Evolutionary conservation across 1,140 invertebrate species (phyloP), one percentile per base, ranked within the genome.

Genomic region (Heliconius eleuchia): DNA sequence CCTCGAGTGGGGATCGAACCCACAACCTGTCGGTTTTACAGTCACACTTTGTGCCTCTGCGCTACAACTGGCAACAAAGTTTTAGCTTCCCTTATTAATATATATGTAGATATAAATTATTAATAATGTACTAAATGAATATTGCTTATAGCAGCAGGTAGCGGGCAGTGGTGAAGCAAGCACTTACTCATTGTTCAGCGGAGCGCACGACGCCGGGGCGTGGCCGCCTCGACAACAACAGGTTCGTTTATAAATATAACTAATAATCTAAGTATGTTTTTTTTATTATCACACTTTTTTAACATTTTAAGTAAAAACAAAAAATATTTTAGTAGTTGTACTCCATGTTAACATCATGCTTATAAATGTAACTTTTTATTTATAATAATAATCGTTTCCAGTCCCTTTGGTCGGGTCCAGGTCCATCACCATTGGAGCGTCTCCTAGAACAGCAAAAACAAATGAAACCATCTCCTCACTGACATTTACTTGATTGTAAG

Each of bases 401-500:
- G 95, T 97, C 97, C 3, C 91, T 98, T 18, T 98, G 97, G 97
- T 96, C 97, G 42, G 96, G 96, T 2, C 96, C 96, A 2, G 97
- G 96, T 9, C 97, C 96, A 19, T 97, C 97, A 19, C 97, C 97
- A 0, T 92, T 98, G 39, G 97, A 98, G 87, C 95, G 97, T 78
- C 95, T 98, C 8, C 90, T 98, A 66, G 97, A 98, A 87, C 97
- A 97, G 85, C 97, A 98, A 91, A 97, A 97, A 85, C 96, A 96
- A 75, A 90, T 96, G 86, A 91, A 94, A 77, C 87, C 80, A 73
- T 85, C 82, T 46, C 85, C 88, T 37, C 88, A 89, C 71, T 90
- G 88, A 91, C 84, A 72, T 42, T 42, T 72, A 13, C 9, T 72
- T 72, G 5, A 72, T 39, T 39, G 23, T 39, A n/a, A 42, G 5